phyloP scores from a whole-genome alignment of 2,797 vertebrate species.

The Periparus ater region DNA sequence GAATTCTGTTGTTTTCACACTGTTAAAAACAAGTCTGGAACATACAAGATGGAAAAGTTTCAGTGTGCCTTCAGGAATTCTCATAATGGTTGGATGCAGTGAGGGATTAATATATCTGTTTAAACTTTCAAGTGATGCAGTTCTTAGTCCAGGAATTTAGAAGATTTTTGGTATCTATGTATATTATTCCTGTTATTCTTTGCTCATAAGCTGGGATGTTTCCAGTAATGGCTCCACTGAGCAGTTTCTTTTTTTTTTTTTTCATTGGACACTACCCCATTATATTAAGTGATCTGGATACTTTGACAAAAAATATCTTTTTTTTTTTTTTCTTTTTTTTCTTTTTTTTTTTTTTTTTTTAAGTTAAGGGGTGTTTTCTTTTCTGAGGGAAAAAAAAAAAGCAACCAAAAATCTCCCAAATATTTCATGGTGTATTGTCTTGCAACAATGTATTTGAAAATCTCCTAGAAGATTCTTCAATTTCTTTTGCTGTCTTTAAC shows the following conservation, averaged over 20 bases:
- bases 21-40: not conserved
- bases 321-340: not conserved
- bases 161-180: not conserved
- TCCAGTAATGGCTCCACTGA: not conserved
- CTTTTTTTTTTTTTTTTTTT: not conserved
- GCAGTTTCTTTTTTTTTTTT: not conserved
- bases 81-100: not conserved
- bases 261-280: not conserved
- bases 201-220: not conserved
- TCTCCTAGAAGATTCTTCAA: not conserved
- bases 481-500: not conserved
- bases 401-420: rapidly evolving
- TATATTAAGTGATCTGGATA: not conserved
- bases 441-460: not conserved
- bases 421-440: not conserved
- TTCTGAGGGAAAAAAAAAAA: rapidly evolving
- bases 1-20: not conserved
- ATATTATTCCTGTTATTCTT: not conserved
- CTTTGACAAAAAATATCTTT: not conserved
- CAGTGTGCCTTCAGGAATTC: not conserved
- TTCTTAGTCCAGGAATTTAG: not conserved
- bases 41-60: not conserved
- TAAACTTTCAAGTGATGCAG: not conserved
- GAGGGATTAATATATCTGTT: rapidly evolving
- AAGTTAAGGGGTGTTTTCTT: not conserved